Evolutionary conservation across 2,888 invertebrate genomes (phyloP).

Genomic region (Tenthredo mesomela): DNA sequence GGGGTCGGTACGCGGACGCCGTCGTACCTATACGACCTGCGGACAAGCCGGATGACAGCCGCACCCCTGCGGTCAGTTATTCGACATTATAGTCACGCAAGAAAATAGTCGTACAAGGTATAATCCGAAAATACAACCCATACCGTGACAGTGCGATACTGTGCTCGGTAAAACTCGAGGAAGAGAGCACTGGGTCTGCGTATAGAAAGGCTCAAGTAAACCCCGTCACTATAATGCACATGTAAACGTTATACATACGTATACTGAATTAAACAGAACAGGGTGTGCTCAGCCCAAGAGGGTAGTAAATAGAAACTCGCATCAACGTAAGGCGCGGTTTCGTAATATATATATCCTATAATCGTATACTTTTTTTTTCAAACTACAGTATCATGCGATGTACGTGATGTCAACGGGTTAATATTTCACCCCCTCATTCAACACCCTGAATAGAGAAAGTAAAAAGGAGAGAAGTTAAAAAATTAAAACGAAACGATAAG

Average conservation of each 20-base stretch:
- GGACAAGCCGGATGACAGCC: conserved; percentile 59
- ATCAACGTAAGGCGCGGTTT: neutral
- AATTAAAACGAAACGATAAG: no score
- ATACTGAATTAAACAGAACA: conserved; percentile 19
- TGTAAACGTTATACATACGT: neutral
- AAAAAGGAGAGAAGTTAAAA: no score
- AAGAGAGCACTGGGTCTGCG: no score
- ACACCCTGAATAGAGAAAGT: no score
- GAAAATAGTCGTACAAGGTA: conserved; percentile 37
- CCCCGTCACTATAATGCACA: no score
- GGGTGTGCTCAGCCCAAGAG: conserved; percentile 36
- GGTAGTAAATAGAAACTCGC: conserved; percentile 24
- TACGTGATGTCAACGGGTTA: neutral
- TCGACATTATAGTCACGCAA: conserved; percentile 66
- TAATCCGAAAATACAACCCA: neutral
- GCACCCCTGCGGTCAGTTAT: conserved; percentile 60
- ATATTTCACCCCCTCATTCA: neutral
- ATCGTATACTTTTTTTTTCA: neutral
- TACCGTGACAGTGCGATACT: neutral
- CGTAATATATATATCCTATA: neutral
- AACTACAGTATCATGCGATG: neutral
- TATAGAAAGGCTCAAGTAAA: no score
- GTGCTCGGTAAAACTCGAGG: neutral
- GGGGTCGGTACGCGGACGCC: conserved; percentile 54
- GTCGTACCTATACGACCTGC: no score